Evolutionary conservation across 2,797 vertebrate species (phyloP).

Genomic region (Eulemur rubriventer): DNA sequence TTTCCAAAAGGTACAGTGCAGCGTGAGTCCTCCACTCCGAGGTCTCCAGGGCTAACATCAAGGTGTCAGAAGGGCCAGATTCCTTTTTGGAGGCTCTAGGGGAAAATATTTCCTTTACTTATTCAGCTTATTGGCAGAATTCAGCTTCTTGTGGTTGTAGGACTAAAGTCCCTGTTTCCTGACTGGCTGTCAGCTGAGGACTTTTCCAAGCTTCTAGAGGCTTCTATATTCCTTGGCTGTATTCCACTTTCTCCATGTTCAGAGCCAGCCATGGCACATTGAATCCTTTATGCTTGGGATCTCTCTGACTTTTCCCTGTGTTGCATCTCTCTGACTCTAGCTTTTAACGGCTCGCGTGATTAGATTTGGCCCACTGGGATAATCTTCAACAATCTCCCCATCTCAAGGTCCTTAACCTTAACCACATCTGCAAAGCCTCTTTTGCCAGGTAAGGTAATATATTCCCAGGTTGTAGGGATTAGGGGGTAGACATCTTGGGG

Average conservation of each 20-base stretch:
- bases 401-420: not conserved
- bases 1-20: not conserved
- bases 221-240: not conserved
- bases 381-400: not conserved
- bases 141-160: not conserved
- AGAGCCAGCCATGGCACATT: no score
- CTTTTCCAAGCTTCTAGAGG: not conserved
- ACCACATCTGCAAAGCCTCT: not conserved
- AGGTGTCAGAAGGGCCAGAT: not conserved
- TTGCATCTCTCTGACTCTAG: not conserved
- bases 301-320: not conserved
- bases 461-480: not conserved
- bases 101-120: not conserved
- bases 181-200: not conserved
- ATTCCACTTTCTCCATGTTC: not conserved
- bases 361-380: not conserved
- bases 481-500: not conserved
- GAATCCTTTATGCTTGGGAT: not conserved
- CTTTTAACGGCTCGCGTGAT: not conserved
- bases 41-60: not conserved
- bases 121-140: not conserved
- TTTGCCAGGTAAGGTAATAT: not conserved
- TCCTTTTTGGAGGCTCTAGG: no score
- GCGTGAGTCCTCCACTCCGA: not conserved
- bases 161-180: not conserved